Conservation (phyloP, 2,113 vertebrate genomes). For the Brevimyrus niger region DNA sequence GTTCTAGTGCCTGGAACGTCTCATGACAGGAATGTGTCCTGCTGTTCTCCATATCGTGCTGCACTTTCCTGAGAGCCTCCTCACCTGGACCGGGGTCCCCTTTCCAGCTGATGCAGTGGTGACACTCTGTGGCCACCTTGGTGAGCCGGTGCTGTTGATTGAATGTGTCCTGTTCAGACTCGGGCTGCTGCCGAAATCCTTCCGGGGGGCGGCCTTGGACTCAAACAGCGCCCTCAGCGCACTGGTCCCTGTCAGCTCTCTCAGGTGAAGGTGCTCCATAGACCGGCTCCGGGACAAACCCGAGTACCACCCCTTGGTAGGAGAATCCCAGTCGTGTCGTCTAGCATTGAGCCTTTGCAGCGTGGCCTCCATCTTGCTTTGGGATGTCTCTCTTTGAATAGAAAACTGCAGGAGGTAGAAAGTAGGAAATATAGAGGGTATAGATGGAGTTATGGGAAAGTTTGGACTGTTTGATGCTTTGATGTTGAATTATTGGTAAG, state of each 20-base stretch:
- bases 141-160: background rate
- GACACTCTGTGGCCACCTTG: slow-evolving; percentile 6
- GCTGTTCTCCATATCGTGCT: background rate
- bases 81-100: background rate
- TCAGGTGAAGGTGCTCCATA: slow-evolving; percentile 44
- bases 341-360: slow-evolving; percentile 31
- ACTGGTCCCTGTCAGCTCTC: slow-evolving; percentile 27
- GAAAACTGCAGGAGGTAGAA: background rate
- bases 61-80: background rate
- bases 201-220: slow-evolving; percentile 41
- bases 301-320: slow-evolving; percentile 15
- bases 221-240: slow-evolving; percentile 56
- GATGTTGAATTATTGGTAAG: background rate
- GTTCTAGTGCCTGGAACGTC: background rate
- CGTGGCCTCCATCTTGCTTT: slow-evolving; percentile 19
- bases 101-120: background rate
- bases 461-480: background rate
- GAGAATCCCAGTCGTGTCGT: background rate
- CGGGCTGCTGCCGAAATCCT: slow-evolving; percentile 28
- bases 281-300: slow-evolving; percentile 46
- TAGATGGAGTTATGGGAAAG: background rate
- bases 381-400: slow-evolving; percentile 16
- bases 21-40: background rate
- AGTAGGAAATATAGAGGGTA: background rate
- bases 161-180: background rate